Evolutionary conservation across 2,113 vertebrate species (phyloP).

Genomic region (Felis chaus): DNA sequence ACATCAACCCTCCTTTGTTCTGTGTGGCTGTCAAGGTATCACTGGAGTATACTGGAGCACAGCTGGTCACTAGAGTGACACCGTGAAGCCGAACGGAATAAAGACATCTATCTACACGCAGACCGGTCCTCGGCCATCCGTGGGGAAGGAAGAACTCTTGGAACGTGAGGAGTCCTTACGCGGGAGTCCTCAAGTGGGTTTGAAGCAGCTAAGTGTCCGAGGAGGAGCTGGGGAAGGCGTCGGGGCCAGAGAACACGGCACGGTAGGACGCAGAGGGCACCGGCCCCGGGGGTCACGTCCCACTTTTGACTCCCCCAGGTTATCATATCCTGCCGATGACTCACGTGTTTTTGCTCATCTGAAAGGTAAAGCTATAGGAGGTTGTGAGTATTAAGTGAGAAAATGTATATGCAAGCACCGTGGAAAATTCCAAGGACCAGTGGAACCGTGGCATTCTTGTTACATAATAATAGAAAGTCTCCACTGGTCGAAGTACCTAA

Average conservation of each 20-base stretch:
- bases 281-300: not conserved
- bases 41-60: rapidly evolving
- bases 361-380: not conserved
- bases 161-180: rapidly evolving
- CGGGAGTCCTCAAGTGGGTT: not conserved
- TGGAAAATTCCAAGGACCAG: not conserved
- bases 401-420: not conserved
- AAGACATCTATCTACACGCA: rapidly evolving
- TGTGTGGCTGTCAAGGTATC: too few relatives aligned
- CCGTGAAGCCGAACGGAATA: not conserved
- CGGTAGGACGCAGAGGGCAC: not conserved
- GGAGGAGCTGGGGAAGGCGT: rapidly evolving
- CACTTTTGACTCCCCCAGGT: not conserved
- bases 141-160: rapidly evolving
- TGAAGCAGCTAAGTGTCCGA: too few relatives aligned
- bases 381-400: not conserved
- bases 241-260: not conserved
- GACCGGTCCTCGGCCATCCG: rapidly evolving
- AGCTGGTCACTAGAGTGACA: too few relatives aligned
- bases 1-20: rapidly evolving
- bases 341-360: not conserved
- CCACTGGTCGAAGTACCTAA: too few relatives aligned
- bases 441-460: not conserved
- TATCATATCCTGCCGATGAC: not conserved
- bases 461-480: not conserved